Conservation (phyloP, 1,140 invertebrate species). For the Alviniconcha marisindica region DNA sequence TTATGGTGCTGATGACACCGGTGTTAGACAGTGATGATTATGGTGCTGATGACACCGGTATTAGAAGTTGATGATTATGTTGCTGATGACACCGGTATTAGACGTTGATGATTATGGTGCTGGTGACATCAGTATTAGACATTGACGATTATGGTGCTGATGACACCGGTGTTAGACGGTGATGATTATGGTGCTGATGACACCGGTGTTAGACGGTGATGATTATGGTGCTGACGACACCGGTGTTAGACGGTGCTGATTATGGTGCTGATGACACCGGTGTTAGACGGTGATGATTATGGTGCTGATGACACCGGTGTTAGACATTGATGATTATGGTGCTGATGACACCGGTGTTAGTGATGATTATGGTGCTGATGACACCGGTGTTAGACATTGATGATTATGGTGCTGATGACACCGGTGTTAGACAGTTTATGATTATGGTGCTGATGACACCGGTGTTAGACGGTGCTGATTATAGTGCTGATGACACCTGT, state of each 20-base stretch:
- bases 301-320: no score
- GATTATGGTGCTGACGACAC: no score
- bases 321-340: background rate
- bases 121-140: no score
- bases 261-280: no score
- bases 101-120: background rate
- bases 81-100: background rate
- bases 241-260: no score
- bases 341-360: background rate
- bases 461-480: background rate
- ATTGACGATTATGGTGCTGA: background rate
- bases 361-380: background rate
- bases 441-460: background rate
- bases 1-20: no score
- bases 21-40: background rate
- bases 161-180: no score
- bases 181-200: no score
- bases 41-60: slow-evolving; percentile 1
- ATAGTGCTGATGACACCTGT: background rate
- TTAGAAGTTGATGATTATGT: background rate
- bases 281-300: no score
- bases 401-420: background rate
- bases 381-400: no score
- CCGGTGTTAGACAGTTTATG: no score
- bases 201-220: no score